Base-by-base conservation (phyloP, 2,113 vertebrate species). In the Cavia porcellus region DNA sequence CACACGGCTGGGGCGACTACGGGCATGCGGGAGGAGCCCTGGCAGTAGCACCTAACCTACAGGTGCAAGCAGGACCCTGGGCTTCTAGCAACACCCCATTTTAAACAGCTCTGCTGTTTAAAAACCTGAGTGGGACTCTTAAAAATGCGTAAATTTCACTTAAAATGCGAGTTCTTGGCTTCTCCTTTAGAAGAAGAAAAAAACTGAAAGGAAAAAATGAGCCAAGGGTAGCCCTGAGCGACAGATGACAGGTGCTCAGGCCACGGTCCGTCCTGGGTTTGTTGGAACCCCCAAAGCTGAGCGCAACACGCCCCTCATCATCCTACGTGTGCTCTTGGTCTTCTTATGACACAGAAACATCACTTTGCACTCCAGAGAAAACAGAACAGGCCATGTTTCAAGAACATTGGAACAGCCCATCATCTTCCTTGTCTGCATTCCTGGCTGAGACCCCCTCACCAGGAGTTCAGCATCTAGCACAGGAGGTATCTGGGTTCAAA, bases 311-410 rank as follows among this genome's bases (percentile, higher is more conserved):
- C 75, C 7, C 17, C 35, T 72, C 45, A 24, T 10, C 28, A 55
- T 7, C 38, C 4, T 8, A 4, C 0, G 1, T 32, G 30, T 38
- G 5, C 42, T 5, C 0, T 7, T 3, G 11, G 52, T 75, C 61
- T 86, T 81, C 47, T 66, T 35, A 81, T 0, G 13, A 30, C 61
- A 79, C 5, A 64, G 47, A 86, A 89, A 70, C 24, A 35, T 9
- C 5, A 50, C 85, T 95, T 2, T 57, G 61, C 8, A 28, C 20
- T 59, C 47, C n/a, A 86, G 66, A 75, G 57, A 80, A 89, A 59
- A 30, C 47, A 75, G 61, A 72, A 74, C 7, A 82, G 50, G 4
- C 28, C 9, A 11, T 25, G 5, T 55, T 61, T 92, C 57, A 75
- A 90, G 81, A 77, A 75, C 22, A 61, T 7, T 42, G 7, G 28